phyloP scores from a whole-genome alignment of 2,113 vertebrate genomes.

The Pelmatolapia mariae region DNA sequence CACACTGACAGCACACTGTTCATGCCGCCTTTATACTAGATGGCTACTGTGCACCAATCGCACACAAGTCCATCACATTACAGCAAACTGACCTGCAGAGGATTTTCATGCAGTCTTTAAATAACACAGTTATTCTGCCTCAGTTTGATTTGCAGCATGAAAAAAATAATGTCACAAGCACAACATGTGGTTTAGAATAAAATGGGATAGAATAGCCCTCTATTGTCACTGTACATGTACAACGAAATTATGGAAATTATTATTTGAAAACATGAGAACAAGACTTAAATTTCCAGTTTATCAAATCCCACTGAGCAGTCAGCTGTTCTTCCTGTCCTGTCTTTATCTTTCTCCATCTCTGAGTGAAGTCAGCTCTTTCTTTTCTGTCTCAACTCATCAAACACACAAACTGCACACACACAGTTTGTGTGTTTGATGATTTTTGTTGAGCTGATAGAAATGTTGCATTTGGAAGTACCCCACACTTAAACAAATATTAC shows the following conservation, averaged over 20 bases:
- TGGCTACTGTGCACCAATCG: not conserved
- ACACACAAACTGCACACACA: not conserved
- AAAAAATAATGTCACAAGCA: rapidly evolving
- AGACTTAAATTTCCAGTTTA: rapidly evolving
- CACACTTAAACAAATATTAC: not conserved
- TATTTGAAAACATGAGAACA: not conserved
- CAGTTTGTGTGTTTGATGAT: rapidly evolving
- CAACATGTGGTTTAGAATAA: not conserved
- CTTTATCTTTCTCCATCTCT: not conserved
- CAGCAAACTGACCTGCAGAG: not conserved
- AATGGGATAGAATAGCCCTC: rapidly evolving
- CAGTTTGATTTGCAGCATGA: not conserved
- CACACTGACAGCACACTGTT: not conserved
- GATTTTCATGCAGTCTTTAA: not conserved
- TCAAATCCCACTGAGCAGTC: not conserved
- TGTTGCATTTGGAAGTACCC: rapidly evolving
- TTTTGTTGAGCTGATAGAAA: not conserved
- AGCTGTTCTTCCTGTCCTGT: not conserved
- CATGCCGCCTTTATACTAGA: not conserved
- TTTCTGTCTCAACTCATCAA: not conserved
- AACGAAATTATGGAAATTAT: not conserved
- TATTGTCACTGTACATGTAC: not conserved
- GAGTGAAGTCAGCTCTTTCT: not conserved
- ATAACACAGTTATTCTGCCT: rapidly evolving
- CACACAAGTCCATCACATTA: not conserved